Base-by-base conservation (phyloP, 2,113 vertebrate genomes). In the Xiphophorus maculatus region DNA sequence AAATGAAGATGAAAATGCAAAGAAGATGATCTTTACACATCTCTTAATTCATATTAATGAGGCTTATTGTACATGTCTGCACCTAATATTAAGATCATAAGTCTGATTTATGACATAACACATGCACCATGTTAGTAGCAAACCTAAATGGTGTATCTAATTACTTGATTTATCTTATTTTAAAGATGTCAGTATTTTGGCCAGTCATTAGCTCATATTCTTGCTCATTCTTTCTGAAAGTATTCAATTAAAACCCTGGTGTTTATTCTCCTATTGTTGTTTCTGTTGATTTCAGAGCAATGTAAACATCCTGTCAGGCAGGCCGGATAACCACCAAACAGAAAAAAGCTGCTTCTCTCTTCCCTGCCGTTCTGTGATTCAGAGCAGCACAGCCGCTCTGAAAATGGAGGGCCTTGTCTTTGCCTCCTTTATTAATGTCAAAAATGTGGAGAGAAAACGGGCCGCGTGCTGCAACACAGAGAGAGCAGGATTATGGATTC, bases 331-430 rank as follows among this genome's bases (percentile, higher is more conserved):
- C 76, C 72, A 69, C 4, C 1, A 60, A 28, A 33, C 28, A 75
- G 66, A 69, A 7, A 37, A 73, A 35, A 32, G 9, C 27, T 66
- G 64, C 63, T 51, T 79, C 60, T 32, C 73, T 80, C 60, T 70
- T 28, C 29, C 68, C 40, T 1, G 5, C 65, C 63, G 76, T 54
- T 19, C 77, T 22, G 29, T 81, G 78, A 81, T 62, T 85, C 81
- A 83, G 35, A 62, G 40, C 35, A 76, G 65, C 61, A 79, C 68
- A 62, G 72, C 67, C 42, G 33, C 71, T 69, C 67, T 78, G 74
- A 74, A 89, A 84, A 86, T 81, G 73, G 80, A 77, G 66, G 79
- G 69, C 83, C 78, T 81, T 4, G 51, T 88, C 84, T 89, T 76
- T 82, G 76, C 83, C 72, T 84, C 28, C 67, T 68, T 44, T 76